Percentiles rank a stretch among this genome's conserved stretches.
phyloP scores from a whole-genome alignment of 1,140 invertebrate species.

The Schlechtendalia chinensis region DNA sequence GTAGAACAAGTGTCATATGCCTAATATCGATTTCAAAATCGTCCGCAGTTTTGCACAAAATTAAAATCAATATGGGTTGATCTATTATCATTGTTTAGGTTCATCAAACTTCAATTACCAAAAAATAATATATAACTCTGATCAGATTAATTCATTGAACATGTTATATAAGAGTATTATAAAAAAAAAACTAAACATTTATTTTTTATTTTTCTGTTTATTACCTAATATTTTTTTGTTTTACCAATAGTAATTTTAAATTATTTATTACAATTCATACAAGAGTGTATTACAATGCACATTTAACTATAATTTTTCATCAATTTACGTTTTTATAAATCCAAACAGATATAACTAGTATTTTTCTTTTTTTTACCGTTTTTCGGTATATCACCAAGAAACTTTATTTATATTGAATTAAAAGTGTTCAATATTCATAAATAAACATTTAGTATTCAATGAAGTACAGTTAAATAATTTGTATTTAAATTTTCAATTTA shows the following conservation, averaged over 20 bases:
- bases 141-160: neutral
- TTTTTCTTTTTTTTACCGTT: neutral
- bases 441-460: neutral
- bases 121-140: neutral
- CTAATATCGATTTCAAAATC: neutral
- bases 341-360: too few species aligned
- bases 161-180: too few species aligned
- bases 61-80: neutral
- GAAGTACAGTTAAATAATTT: neutral
- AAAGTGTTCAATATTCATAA: conserved; percentile 1
- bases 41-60: neutral
- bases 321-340: too few species aligned
- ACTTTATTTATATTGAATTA: neutral
- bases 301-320: too few species aligned
- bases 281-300: too few species aligned
- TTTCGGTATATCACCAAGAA: neutral
- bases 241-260: neutral
- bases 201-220: neutral
- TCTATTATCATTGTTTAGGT: neutral
- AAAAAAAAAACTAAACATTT: neutral
- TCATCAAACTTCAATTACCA: neutral
- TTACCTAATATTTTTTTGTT: neutral
- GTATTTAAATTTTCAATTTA: too few species aligned
- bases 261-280: too few species aligned
- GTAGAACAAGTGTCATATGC: conserved; percentile 32